Evolutionary conservation across 2,888 invertebrate genomes (phyloP).

Genomic region (Cetonia aurata): DNA sequence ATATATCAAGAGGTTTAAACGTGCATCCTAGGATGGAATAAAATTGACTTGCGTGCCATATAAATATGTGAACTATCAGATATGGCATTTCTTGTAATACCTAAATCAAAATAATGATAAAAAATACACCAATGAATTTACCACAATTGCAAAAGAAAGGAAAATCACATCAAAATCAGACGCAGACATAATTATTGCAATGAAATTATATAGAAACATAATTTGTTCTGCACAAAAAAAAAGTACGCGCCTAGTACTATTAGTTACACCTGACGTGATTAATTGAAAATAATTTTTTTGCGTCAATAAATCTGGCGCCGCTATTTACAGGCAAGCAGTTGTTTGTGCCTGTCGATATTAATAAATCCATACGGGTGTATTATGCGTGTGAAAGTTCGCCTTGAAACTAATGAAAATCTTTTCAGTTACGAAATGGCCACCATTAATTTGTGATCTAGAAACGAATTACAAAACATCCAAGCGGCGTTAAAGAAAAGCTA

Average conservation of each 20-base stretch:
- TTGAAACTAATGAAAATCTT: constrained; percentile 20
- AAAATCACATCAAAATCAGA: too few relatives aligned
- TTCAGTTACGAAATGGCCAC: background rate
- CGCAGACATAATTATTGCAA: background rate
- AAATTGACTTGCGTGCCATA: too few relatives aligned
- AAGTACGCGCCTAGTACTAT: background rate
- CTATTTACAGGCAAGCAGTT: background rate
- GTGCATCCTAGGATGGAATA: too few relatives aligned
- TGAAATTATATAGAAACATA: background rate
- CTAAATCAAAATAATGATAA: too few relatives aligned
- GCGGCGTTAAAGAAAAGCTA: too few relatives aligned
- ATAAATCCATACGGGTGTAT: constrained; percentile 7
- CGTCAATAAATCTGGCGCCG: constrained; percentile 17
- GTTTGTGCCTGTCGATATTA: constrained; percentile 18
- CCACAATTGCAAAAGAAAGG: too few relatives aligned
- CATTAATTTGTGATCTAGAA: background rate
- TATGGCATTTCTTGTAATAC: too few relatives aligned
- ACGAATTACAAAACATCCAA: background rate
- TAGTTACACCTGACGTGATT: constrained; percentile 1
- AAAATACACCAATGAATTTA: too few relatives aligned
- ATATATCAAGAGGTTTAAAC: too few relatives aligned
- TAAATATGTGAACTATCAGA: too few relatives aligned
- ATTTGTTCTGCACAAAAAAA: background rate
- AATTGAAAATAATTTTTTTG: constrained; percentile 11
- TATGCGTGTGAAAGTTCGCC: constrained; percentile 15